Evolutionary conservation across 64 coral and sea anemone species (phyloP), one percentile per base, ranked within the genome.

Genomic region (Exaiptasia diaphana): DNA sequence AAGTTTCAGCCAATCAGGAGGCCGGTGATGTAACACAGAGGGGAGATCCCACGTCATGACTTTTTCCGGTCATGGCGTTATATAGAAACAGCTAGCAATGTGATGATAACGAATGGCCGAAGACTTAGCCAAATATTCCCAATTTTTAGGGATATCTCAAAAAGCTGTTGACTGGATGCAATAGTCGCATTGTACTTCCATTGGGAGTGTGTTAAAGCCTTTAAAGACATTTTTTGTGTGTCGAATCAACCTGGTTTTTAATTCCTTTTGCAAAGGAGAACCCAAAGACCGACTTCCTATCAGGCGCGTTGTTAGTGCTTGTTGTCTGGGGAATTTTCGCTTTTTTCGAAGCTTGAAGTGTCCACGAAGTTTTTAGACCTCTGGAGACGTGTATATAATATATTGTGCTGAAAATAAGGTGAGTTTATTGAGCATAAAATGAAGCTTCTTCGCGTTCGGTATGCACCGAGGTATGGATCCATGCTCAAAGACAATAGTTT

Each of bases 171-270:
- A 87, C 42, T 73, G 62, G 61, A 77, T 87, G 74, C 59, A 54
- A 68, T 49, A 64, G 79, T 45, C 2, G 69, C 76, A 84, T 79
- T 84, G 54, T 90, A 95, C 91, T 95, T 95, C 91, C 91, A 79
- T 73, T 84, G 91, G 91, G 91, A 95, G 91, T 95, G 86, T 85
- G 58, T 70, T 64, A 89, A 52, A 68, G 60, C 21, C 68, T 60
- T 62, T 70, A 95, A 70, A 62, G 91, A 88, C 85, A 88, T 89
- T 54, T 95, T 95, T 95, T 95, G 85, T 83, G 86, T 95, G 91
- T 89, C 91, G 41, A 85, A 77, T 53, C 64, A 82, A 35, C 44
- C 29, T 40, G 68, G 43, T 78, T 77, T 69, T 76, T 48, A 93
- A 89, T 95, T 95, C 91, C 91, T 95, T 83, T 95, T 95, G 83